Percentiles rank a stretch among this genome's conserved stretches.
phyloP scores from a whole-genome alignment of 1,140 invertebrate species.

The Bombus vancouverensis region DNA sequence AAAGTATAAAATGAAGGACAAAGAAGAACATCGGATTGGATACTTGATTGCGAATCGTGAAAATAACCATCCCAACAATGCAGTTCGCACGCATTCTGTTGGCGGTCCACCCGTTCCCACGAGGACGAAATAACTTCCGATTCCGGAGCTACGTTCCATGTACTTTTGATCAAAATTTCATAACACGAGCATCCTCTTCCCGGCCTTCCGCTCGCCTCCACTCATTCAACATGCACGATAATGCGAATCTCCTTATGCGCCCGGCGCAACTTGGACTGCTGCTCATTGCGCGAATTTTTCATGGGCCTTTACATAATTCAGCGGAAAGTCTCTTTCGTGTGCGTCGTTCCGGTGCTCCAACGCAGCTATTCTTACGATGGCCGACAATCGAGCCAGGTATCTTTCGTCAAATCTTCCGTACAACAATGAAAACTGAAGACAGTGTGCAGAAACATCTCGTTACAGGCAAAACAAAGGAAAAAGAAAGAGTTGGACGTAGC shows the following conservation, averaged over 20 bases:
- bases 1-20: neutral
- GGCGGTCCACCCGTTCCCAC: neutral
- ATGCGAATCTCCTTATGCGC: conserved; percentile 74
- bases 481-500: neutral
- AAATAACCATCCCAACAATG: neutral
- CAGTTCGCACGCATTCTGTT: conserved; percentile 34
- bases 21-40: neutral
- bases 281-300: conserved; percentile 67
- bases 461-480: neutral
- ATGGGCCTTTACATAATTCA: conserved; percentile 70
- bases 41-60: neutral
- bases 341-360: conserved; percentile 2
- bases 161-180: conserved; percentile 72
- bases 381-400: neutral
- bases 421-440: conserved; percentile 7
- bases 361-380: neutral
- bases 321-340: conserved; percentile 56
- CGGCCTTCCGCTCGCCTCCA: conserved; percentile 23
- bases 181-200: conserved; percentile 45
- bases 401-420: neutral
- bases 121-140: conserved; percentile 44
- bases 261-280: conserved; percentile 59
- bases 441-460: neutral
- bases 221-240: conserved; percentile 71
- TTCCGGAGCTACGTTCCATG: conserved; percentile 40